Evolutionary conservation across 2,797 vertebrate species (phyloP), one percentile per base, ranked within the genome.

Genomic region (Pipistrellus pipistrellus): DNA sequence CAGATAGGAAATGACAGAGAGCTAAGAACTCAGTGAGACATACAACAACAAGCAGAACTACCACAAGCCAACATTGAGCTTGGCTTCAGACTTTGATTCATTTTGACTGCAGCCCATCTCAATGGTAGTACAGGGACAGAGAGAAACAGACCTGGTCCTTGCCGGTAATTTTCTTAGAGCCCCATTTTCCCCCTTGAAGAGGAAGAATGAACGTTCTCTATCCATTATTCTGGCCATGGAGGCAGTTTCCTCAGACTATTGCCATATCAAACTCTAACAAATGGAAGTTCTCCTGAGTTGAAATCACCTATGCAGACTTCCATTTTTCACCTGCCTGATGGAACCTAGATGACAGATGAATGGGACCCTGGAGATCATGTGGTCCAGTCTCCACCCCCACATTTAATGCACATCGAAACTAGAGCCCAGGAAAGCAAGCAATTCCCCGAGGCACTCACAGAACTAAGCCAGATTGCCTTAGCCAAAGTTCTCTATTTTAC

Each of bases 401-500:
- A 30, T 77, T 81, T 71, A 44, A 51, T n/a, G 35, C 6, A 32
- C 15, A 77, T 48, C 27, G 18, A 75, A 76, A 75, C 51, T 27
- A 71, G 53, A 81, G 17, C 14, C 41, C 75, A 73, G 64, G 18
- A 84, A 30, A 21, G 12, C 25, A 41, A 92, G 57, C 71, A 80
- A 71, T 72, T 68, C 57, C 8, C 17, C 6, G 30, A 44, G 55
- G 11, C 13, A 35, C 73, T 48, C 30, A 38, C 10, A 82, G n/a
- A 81, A 84, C 53, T 17, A 86, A 86, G 57, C 32, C 13, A 14
- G 15, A 76, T 84, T 55, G 84, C 35, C 81, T 80, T 78, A 8
- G 13, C 85, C 69, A 73, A 51, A 83, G 57, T 21, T 89, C n/a
- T 64, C 69, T n/a, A 17, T 41, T 13, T 84, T 8, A 55, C 6